Base-by-base conservation (phyloP, 1,140 invertebrate species). In the Zaprionus inermis region DNA sequence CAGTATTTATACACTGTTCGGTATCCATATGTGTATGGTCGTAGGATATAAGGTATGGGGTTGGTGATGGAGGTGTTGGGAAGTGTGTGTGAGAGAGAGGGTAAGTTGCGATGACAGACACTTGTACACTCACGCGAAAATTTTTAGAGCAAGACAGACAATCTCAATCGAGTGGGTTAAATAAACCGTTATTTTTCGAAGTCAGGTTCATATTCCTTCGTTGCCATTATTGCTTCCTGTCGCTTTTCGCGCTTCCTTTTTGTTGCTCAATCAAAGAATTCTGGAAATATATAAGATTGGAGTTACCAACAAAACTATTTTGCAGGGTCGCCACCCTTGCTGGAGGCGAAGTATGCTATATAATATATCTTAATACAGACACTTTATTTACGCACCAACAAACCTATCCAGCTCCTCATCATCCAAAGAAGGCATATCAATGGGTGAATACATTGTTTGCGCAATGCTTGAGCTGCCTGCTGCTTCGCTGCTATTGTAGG, bases 401-500 rank as follows among this genome's bases (percentile, higher is more conserved):
- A 86, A 11, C 10, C 66, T 52, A 7, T 56, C 76, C 9, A 88
- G 46, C 5, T 76, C 78, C 41, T 72, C 82, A 20, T 88, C 82
- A 18, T 82, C 70, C 16, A 83, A 24, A 18, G 57, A 74, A 20
- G 76, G 76, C 32, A 88, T 77, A 5, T 55, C 22, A 3, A 88
- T 49, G 10, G 66, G 44, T 11, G 82, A 59, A 46, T 58, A 88
- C 11, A 6, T 49, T 4, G 58, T 30, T 18, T 38, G 46, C 18
- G 51, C 10, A 32, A 60, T 34, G n/a, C 36, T 56, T 9, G 61
- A 49, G 11, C 16, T 63, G 12, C 56, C 55, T 24, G 11, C 49
- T 11, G 59, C 22, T 9, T 75, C 51, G 18, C 36, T 58, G 41
- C 28, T 55, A 18, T 60, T 74, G n/a, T 63, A 46, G n/a, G 46